phyloP scores from a whole-genome alignment of 2,797 vertebrate species.

The Microtus agrestis region DNA sequence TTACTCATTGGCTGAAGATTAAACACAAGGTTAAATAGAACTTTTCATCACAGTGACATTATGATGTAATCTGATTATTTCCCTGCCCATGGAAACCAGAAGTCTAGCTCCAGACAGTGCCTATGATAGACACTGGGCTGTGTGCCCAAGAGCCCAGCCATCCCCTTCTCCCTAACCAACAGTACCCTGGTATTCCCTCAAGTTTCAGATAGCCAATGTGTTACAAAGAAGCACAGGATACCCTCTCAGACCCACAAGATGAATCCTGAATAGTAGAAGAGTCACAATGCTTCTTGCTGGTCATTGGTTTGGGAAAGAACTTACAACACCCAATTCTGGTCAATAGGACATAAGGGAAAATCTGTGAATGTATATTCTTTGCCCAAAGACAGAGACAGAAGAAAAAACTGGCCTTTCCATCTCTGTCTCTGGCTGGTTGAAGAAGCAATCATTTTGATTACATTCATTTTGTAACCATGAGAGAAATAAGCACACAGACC shows the following conservation, averaged over 20 bases:
- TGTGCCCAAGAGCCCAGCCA: not conserved
- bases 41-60: slow-evolving; percentile 54
- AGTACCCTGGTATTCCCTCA: slow-evolving; percentile 26
- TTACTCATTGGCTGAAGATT: slow-evolving; percentile 57
- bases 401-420: not conserved
- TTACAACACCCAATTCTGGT: not conserved
- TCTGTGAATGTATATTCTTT: slow-evolving; percentile 37
- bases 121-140: slow-evolving; percentile 29
- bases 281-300: slow-evolving; percentile 3
- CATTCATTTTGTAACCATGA: not conserved
- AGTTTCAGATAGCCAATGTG: not conserved
- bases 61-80: slow-evolving; percentile 60
- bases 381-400: not conserved
- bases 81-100: slow-evolving; percentile 21
- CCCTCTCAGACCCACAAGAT: not conserved
- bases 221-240: not conserved
- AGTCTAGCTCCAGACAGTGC: not conserved
- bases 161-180: slow-evolving; percentile 33
- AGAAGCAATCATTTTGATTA: not conserved
- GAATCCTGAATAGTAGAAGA: slow-evolving; percentile 10
- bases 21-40: slow-evolving; percentile 45
- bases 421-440: not conserved
- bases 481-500: not conserved
- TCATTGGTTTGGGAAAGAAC: slow-evolving; percentile 4
- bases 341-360: not conserved